A percentile compares a stretch with the other conserved stretches of the same genome.
Evolutionary conservation across 2,797 vertebrate genomes (phyloP).

Genomic region (Neopelma chrysocephalum): DNA sequence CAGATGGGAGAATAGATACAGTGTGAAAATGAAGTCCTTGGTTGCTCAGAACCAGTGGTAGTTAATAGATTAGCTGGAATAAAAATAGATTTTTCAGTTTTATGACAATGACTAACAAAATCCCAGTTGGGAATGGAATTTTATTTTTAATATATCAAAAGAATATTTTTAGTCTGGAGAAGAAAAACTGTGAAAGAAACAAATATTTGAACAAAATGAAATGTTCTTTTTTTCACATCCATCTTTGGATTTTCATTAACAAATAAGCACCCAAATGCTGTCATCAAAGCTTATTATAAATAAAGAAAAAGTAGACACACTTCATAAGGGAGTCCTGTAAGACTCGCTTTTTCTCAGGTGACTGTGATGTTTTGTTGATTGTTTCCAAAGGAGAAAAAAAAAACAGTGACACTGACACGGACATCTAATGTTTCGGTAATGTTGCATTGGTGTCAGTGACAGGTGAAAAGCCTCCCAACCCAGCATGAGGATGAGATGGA

Average conservation of each 20-base stretch:
- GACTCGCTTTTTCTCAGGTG: not conserved
- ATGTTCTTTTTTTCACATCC: not conserved
- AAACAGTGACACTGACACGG: not conserved
- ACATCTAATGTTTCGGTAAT: not conserved
- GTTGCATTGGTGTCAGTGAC: not conserved
- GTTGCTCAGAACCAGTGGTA: not conserved
- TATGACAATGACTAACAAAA: not conserved
- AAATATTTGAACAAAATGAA: not conserved
- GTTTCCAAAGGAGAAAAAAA: not conserved
- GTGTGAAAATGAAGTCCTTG: not conserved
- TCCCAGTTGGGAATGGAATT: not conserved
- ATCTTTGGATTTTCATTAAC: not conserved
- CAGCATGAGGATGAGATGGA: not conserved
- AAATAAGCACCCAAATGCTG: not conserved
- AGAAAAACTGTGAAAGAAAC: not conserved
- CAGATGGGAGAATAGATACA: not conserved
- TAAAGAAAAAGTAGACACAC: not conserved
- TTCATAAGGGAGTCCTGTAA: not conserved
- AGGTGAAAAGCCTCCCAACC: not conserved
- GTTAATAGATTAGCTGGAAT: not conserved
- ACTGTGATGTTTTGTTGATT: not conserved
- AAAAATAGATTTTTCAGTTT: not conserved
- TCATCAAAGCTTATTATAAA: not conserved
- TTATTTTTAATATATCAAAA: not conserved
- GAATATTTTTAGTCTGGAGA: not conserved